Evolutionary conservation across 2,113 vertebrate species (phyloP), one percentile per base, ranked within the genome.

Genomic region (Sander lucioperca): DNA sequence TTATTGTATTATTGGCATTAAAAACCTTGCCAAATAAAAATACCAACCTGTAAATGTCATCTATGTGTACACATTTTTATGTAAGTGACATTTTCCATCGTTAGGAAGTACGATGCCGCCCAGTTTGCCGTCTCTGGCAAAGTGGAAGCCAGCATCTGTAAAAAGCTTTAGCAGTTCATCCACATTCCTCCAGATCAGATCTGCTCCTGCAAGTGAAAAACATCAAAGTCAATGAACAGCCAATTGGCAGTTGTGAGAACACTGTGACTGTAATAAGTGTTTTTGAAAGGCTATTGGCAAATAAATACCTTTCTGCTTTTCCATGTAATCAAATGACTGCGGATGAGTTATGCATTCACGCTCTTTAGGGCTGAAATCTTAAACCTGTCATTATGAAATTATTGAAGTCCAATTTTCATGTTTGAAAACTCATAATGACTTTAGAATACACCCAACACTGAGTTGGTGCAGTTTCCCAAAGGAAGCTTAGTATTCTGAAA

Each of bases 41-140:
- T 21, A 58, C 4, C 36, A 57, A 70, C 69, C 57, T 81, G 62
- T 0, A 12, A 96, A 96, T 69, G 97, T 96, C 86, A 96, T 96
- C 95, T 33, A 23, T 39, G 61, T 57, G 72, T 56, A 72, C 54
- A 36, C 19, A 14, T 64, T 47, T 51, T 70, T 54, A 30, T 53
- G 54, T 95, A 96, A 73, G 96, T 96, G 82, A 57, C 96, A 98
- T 50, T 93, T 96, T 19, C 96, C 96, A 84, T 98, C 95, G 65
- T 97, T 96, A 70, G 97, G 96, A 72, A 97, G 93, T 39, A 98
- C 96, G 63, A 97, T 98, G 80, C 96, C 96, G 18, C 97, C 97
- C 81, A 97, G 96, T 92, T 98, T 98, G 74, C 97, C 96, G n/a
- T 98, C 97, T 88, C 97, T 97, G 36, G 97, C 97, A 43, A 97